Base-by-base conservation (phyloP, 2,113 vertebrate genomes). In the Glareola pratincola region DNA sequence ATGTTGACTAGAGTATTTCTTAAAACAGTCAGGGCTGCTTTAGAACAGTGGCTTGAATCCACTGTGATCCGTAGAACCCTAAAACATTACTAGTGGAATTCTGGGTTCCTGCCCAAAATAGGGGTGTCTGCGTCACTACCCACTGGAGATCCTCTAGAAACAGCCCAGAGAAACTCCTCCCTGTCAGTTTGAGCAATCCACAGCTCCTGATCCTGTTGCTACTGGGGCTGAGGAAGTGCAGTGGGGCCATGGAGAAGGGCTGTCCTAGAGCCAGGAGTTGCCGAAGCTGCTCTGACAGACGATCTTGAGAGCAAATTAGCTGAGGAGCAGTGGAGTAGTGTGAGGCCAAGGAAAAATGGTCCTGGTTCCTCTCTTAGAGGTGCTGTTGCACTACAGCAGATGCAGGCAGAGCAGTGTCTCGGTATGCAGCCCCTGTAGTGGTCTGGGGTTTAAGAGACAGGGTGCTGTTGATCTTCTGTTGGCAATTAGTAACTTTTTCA, bases 81-180 rank as follows among this genome's bases (percentile, higher is more conserved):
- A 6, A 47, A 74, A 30, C 4, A 26, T 54, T 26, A 30, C 7
- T 22, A 14, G 34, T 37, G 53, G 24, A 73, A 47, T 6, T 60
- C 9, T 43, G 30, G 53, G 27, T 30, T 90, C 6, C 64, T 89
- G 63, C n/a, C 56, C 43, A 5, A 5, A 19, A 2, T 0, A 1
- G 20, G 37, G 2, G 2, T 18, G 15, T 85, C 13, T 27, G 34
- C 30, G 27, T 23, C 7, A 0, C 79, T 26, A 0, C 8, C 29
- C n/a, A 62, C 32, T 54, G 36, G 41, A 57, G 54, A 16, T 63
- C 11, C 47, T 14, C 53, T 45, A 79, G 75, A 19, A 32, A 15
- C 5, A 45, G 54, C 8, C 2, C 13, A 4, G 51, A 63, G 56
- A 20, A 63, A 4, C 36, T 39, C 22, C 17, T 54, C 18, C 22